Evolutionary conservation across 2,113 vertebrate species (phyloP).

Genomic region (Pelecanoides urinatrix): DNA sequence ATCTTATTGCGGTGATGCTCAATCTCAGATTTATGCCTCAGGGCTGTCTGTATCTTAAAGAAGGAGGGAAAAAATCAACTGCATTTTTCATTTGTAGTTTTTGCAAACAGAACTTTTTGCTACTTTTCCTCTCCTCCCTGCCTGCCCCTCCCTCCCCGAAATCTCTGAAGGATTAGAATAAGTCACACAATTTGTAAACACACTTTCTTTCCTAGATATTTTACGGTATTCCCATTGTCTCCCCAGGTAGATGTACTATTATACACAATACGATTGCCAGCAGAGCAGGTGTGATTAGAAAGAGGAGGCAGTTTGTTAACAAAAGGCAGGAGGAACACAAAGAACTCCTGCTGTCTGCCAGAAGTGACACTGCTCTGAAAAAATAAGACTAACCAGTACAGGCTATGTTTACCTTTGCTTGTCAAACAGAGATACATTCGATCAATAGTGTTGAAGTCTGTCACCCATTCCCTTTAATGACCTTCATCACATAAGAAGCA

Average conservation of each 20-base stretch:
- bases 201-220: neutral
- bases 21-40: constrained; percentile 97
- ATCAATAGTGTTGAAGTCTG: neutral
- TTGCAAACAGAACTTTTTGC: neutral
- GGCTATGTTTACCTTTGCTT: neutral
- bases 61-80: neutral
- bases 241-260: neutral
- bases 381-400: neutral
- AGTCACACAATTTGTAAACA: neutral
- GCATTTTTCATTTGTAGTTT: neutral
- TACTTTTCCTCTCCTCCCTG: neutral
- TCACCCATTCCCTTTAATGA: neutral
- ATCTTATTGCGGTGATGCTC: constrained; percentile 99
- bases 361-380: neutral
- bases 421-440: neutral
- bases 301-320: constrained; percentile 2
- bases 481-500: neutral
- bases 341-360: neutral
- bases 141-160: neutral
- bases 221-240: neutral
- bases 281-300: neutral
- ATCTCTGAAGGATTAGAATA: neutral
- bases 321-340: constrained; percentile 8
- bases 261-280: neutral
- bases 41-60: constrained; percentile 87